Evolutionary conservation across 2,888 invertebrate genomes (phyloP), one percentile per base, ranked within the genome.

Genomic region (Tinea pellionella): DNA sequence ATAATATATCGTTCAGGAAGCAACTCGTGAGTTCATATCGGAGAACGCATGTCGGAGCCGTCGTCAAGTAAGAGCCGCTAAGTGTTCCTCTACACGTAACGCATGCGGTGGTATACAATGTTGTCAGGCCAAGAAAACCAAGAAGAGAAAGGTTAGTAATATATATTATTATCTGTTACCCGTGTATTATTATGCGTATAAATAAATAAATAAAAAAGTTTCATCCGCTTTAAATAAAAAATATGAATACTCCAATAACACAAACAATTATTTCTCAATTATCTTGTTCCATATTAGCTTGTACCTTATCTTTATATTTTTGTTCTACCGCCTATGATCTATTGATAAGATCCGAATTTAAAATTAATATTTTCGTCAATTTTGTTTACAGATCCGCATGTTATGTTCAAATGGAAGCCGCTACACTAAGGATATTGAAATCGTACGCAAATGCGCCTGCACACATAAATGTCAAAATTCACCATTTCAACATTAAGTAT

Each of bases 391-490:
- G 94, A 92, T 95, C 65, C 94, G 97, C 68, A 91, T 99, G 69
- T 92, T 96, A 69, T 99, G 98, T 89, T 91, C 93, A 65, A 95
- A 97, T 77, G 97, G 97, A 65, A 94, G 94, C 61, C 93, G 95
- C 64, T 97, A 96, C 90, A 95, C 96, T 82, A 96, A 97, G 90
- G 96, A 97, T 75, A 93, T 98, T 73, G 97, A 98, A 75, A 95
- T 98, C 79, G 96, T 98, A 75, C 93, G 97, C 77, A 97, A 97
- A 82, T 98, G 98, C 87, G 95, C 96, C 67, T 98, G 98, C 89
- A 93, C 94, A 69, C 95, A 95, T 88, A 96, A 96, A 89, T 96
- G 96, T 63, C 62, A 71, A 7, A 65, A 78, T 41, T 70, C 62
- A 59, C 80, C 81, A 32, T 82, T 80, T 67, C 64, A 75, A 62